A percentile compares a stretch with the other conserved stretches of the same genome.
Conservation (phyloP, 2,888 invertebrate genomes). For the Aphodius granarius region DNA sequence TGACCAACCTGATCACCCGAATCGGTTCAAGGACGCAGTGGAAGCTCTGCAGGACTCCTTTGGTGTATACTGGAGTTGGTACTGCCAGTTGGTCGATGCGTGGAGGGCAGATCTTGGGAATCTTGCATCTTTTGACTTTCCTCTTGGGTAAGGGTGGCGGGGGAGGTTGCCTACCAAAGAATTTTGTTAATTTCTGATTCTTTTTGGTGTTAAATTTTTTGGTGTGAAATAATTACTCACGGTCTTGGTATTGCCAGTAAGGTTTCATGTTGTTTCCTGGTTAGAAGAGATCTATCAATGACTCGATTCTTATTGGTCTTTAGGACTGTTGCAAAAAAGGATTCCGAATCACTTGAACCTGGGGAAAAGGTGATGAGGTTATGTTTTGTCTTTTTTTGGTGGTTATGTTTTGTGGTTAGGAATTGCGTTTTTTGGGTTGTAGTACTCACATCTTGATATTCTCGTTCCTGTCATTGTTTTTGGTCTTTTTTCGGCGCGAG, state of each 20-base stretch:
- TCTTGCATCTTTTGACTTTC: slow-evolving; percentile 15
- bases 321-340: slow-evolving; percentile 1
- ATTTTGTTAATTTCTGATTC: neutral
- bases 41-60: slow-evolving; percentile 26
- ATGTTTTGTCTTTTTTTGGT: too few species aligned
- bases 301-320: slow-evolving; percentile 17
- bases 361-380: neutral
- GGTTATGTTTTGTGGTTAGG: neutral
- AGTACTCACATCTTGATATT: slow-evolving; percentile 16
- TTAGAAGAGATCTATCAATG: slow-evolving; percentile 21
- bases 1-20: slow-evolving; percentile 32
- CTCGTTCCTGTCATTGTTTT: neutral
- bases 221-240: slow-evolving; percentile 12
- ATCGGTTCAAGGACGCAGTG: slow-evolving; percentile 28
- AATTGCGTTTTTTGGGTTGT: neutral
- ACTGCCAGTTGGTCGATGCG: slow-evolving; percentile 29
- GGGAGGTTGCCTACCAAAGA: neutral
- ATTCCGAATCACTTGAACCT: slow-evolving; percentile 21
- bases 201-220: neutral
- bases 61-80: slow-evolving; percentile 22
- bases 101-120: slow-evolving; percentile 25
- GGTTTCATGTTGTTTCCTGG: slow-evolving; percentile 22
- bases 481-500: neutral
- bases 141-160: slow-evolving; percentile 7
- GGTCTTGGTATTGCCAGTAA: slow-evolving; percentile 21